These are phyloP conservation scores for Chaetodon auriga DNA, from an alignment of 2,113 vertebrate genomes.

Conservation along the genomic window DNA sequence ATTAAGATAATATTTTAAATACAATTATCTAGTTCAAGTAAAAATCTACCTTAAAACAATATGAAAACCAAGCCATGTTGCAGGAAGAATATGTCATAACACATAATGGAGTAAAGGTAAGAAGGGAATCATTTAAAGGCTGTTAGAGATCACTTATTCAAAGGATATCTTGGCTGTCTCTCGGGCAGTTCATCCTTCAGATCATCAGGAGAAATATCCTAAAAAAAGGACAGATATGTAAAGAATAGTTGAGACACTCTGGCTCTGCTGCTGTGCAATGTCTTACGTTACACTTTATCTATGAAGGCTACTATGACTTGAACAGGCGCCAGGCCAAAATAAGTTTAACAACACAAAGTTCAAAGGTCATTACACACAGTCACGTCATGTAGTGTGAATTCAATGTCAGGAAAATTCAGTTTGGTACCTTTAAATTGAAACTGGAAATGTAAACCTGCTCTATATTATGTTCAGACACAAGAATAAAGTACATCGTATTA, in stretches of 20 bases:
- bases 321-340: not conserved
- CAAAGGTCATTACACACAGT: not conserved
- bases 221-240: conserved; percentile 8
- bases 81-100: not conserved
- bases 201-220: conserved; percentile 86
- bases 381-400: not conserved
- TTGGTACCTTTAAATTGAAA: not conserved
- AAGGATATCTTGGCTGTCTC: conserved; percentile 88
- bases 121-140: not conserved
- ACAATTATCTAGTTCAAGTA: too few relatives aligned
- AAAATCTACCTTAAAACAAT: not conserved
- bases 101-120: not conserved
- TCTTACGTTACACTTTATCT: conserved; percentile 3
- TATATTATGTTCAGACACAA: not conserved
- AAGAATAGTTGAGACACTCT: not conserved
- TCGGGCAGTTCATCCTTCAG: conserved; percentile 86
- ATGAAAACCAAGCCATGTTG: not conserved
- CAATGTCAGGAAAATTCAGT: too few relatives aligned
- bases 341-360: not conserved
- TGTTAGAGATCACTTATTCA: not conserved
- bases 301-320: not conserved
- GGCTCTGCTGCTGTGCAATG: not conserved
- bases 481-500: not conserved
- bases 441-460: not conserved
- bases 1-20: not conserved